These are phyloP conservation scores for Chrysaora quinquecirrha DNA, from an alignment of 30 jellyfish, hydroid and myxozoan species.

Conservation along the genomic window DNA sequence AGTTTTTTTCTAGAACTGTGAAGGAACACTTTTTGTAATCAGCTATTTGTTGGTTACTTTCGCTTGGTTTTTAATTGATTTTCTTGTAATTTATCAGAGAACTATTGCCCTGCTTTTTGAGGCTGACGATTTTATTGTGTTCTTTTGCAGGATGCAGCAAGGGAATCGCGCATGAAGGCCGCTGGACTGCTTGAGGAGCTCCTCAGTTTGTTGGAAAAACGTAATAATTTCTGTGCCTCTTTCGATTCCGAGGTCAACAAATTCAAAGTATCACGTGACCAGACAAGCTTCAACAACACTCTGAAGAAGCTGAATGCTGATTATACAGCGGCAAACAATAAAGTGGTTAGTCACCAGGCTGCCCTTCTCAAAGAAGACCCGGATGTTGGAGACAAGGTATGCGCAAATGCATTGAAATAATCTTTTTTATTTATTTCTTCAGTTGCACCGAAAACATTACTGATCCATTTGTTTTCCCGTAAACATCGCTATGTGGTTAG, in stretches of 20 bases:
- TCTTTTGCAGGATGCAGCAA: conserved; percentile 87
- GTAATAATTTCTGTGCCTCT: conserved; percentile 45
- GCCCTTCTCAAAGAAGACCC: conserved; percentile 83
- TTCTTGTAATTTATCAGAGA: no score
- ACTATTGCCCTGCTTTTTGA: no score
- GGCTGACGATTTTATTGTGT: no score
- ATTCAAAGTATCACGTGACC: conserved; percentile 77
- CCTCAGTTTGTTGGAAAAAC: conserved; percentile 54
- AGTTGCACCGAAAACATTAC: neutral
- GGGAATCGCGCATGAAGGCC: conserved; percentile 84
- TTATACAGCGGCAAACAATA: conserved; percentile 49
- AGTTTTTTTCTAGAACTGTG: no score
- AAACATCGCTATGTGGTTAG: no score
- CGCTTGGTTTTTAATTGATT: no score
- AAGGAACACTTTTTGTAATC: no score
- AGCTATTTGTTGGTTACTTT: no score
- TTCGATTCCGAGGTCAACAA: conserved; percentile 75
- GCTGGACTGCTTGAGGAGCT: conserved; percentile 88
- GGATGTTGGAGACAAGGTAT: conserved; percentile 78
- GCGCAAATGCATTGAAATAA: neutral
- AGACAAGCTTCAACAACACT: conserved; percentile 62
- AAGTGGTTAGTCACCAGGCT: conserved; percentile 40
- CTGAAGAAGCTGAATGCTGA: conserved; percentile 69
- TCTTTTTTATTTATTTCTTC: neutral
- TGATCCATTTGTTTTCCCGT: no score